Base-by-base conservation (phyloP, 2,797 vertebrate species). In the Prionace glauca region DNA sequence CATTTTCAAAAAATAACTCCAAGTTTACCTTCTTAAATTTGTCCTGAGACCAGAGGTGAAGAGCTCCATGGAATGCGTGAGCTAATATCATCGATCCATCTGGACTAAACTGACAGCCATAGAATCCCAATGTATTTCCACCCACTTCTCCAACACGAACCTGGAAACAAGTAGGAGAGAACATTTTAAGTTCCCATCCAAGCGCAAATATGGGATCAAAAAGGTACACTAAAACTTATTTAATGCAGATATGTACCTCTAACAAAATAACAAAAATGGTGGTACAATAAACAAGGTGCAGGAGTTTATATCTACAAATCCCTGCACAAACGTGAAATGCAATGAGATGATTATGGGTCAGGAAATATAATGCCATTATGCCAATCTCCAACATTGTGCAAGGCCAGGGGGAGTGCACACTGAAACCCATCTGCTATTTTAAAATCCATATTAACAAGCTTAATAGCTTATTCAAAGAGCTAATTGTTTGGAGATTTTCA, bases 131-230 rank as follows among this genome's bases (percentile, higher is more conserved):
- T 0, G 99, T 99, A 97, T 99, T 99, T 96, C 99, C 99, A 96
- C 99, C 99, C 29, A 99, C 99, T 98, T 99, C 99, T 95, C 99
- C 99, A 22, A 99, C 98, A 77, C 99, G 99, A 96, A 99, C 98
- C 99, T 99, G 97, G 90, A 96, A 96, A 87, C 96, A 96, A 50
- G 16, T 18, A 94, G 12, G 60, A 32, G 14, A 32, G 26, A 20
- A 77, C 8, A 29, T 95, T 93, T 41, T 56, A 95, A n/a, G 8
- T 60, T 56, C 45, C 71, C 45, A 50, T 56, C 14, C 9, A 69
- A 32, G 71, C 45, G 32, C 29, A 95, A 77, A 95, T 72, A 71
- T 45, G 8, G 41, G 8, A 41, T 65, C 22, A 95, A 74, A 32
- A 60, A 56, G 32, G 0, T 36, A 20, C 71, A 74, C 4, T n/a